A percentile compares a stretch with the other conserved stretches of the same genome.
These are phyloP conservation scores for Pseudochirops cupreus DNA, from an alignment of 2,797 vertebrate species.

Conservation along the genomic window DNA sequence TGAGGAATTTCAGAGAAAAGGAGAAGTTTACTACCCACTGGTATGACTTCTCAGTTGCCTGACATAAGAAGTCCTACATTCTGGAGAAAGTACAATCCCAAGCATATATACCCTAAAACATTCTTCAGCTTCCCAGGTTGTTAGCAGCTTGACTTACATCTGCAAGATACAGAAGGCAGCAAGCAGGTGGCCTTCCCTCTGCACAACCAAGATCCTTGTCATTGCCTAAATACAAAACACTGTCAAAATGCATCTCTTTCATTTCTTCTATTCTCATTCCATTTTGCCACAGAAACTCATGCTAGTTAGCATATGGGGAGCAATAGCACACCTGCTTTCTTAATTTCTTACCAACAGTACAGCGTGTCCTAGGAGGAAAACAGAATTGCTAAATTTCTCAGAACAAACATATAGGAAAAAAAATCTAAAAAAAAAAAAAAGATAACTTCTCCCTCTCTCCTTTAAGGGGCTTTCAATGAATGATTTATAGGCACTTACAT, in stretches of 20 bases:
- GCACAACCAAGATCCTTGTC: constrained; percentile 17
- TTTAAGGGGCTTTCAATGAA: not conserved
- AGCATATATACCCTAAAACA: not conserved
- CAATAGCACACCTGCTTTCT: not conserved
- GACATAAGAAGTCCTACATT: not conserved
- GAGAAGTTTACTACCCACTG: rapidly evolving
- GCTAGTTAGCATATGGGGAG: constrained; percentile 37
- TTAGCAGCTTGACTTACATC: constrained; percentile 62
- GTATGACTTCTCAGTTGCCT: not conserved
- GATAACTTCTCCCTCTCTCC: not conserved
- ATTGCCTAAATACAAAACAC: constrained; percentile 4
- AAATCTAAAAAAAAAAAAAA: constrained; percentile 49
- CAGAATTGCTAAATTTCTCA: constrained; percentile 40
- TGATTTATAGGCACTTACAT: constrained; percentile 57
- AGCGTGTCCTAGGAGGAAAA: constrained; percentile 17
- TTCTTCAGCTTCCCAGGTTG: not conserved
- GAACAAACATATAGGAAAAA: constrained; percentile 24
- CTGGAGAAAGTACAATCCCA: not conserved
- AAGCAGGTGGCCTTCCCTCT: constrained; percentile 38
- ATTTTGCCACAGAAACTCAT: constrained; percentile 36
- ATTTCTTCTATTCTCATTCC: constrained; percentile 34
- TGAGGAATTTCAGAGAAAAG: not conserved
- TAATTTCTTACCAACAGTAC: constrained; percentile 58
- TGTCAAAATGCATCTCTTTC: constrained; percentile 38
- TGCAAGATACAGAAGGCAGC: constrained; percentile 29